A percentile compares a stretch with the other conserved stretches of the same genome.
These are phyloP conservation scores for Diarsia mendica DNA, from an alignment of 2,888 invertebrate species.

Conservation along the genomic window DNA sequence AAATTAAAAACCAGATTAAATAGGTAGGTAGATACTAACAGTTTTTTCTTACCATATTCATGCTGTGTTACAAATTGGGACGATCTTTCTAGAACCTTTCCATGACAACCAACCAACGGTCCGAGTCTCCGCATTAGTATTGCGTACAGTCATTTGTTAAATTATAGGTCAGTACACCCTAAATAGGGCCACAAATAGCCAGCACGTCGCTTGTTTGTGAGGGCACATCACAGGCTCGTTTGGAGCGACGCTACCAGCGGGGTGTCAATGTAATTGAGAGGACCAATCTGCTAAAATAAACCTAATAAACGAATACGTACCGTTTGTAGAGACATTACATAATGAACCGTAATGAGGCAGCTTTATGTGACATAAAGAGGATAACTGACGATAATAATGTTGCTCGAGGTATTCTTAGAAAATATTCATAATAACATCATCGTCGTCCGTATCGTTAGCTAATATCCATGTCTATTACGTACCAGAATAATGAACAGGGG, in stretches of 20 bases:
- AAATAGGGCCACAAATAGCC: constrained; percentile 70
- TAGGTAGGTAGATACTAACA: neutral
- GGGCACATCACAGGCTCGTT: constrained; percentile 65
- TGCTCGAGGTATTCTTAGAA: constrained; percentile 22
- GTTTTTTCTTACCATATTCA: neutral
- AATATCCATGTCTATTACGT: constrained; percentile 21
- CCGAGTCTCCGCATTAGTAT: constrained; percentile 11
- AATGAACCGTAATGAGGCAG: constrained; percentile 53
- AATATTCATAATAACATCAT: constrained; percentile 13
- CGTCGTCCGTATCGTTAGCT: constrained; percentile 18
- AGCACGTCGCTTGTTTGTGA: constrained; percentile 69
- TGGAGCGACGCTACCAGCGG: constrained; percentile 67
- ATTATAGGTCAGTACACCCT: constrained; percentile 63
- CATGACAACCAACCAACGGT: constrained; percentile 18
- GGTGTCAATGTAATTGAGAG: constrained; percentile 60
- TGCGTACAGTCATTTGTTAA: constrained; percentile 53
- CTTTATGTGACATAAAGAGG: constrained; percentile 44
- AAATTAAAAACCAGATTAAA: neutral
- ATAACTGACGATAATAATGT: constrained; percentile 32
- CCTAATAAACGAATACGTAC: constrained; percentile 48
- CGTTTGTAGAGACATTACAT: constrained; percentile 50
- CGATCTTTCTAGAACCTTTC: neutral
- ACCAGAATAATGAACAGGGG: constrained; percentile 1
- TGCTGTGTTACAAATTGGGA: neutral
- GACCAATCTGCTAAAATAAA: constrained; percentile 64